Conservation (phyloP, 2,888 invertebrate species). For the Ophioninae sp. region DNA sequence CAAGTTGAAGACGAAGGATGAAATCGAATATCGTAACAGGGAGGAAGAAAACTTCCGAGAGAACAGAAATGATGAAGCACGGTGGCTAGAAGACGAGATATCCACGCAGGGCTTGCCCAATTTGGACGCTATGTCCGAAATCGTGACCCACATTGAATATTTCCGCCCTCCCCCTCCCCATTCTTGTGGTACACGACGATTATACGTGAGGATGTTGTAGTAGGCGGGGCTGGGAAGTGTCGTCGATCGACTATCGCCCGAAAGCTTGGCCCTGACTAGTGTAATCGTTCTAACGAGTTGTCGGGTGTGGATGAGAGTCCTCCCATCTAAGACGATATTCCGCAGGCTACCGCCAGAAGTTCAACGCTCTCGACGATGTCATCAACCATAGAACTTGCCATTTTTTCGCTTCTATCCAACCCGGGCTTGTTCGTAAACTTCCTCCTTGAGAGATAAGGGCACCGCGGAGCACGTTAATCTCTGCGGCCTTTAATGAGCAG, state of each 20-base stretch:
- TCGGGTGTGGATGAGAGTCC: constrained; percentile 31
- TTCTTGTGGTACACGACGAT: constrained; percentile 1
- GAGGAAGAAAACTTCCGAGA: constrained; percentile 5
- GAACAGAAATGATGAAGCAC: not conserved
- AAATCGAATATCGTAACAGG: not conserved
- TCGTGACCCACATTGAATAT: constrained; percentile 49
- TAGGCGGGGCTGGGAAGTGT: not conserved
- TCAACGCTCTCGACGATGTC: constrained; percentile 2
- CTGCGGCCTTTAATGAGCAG: not conserved
- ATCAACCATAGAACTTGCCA: not conserved
- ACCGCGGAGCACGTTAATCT: not conserved
- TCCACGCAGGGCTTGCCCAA: constrained; percentile 4
- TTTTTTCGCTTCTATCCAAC: not conserved
- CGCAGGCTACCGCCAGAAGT: constrained; percentile 10
- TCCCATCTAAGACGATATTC: constrained; percentile 7
- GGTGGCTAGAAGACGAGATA: not conserved
- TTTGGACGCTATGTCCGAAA: constrained; percentile 2
- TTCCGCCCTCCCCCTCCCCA: not conserved
- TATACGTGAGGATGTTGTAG: not conserved
- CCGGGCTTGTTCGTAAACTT: not conserved
- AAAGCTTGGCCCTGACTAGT: constrained; percentile 12
- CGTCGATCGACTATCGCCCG: constrained; percentile 10
- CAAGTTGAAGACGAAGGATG: constrained; percentile 4
- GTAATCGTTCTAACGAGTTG: constrained; percentile 40
- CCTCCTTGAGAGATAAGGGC: not conserved